Evolutionary conservation across 1,140 invertebrate genomes (phyloP), one percentile per base, ranked within the genome.

Genomic region (Ceratoteleas bidentatus): DNA sequence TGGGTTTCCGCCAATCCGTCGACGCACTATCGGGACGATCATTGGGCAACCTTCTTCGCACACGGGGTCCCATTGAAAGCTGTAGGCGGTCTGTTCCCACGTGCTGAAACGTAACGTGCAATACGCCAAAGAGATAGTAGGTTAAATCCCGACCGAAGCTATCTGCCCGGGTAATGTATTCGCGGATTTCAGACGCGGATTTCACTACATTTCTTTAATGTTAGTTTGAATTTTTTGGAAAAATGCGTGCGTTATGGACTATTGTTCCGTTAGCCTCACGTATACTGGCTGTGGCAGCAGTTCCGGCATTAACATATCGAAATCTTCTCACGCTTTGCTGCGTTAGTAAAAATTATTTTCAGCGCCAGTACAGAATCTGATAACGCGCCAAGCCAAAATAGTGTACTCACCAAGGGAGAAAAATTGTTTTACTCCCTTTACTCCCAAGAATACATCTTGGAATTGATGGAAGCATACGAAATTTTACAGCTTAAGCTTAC

Each of bases 51-150:
- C 87, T 87, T 87, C 85, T 90, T 91, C 88, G 85, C 85, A 88
- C 86, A 87, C 75, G 65, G 70, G 84, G 81, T 61, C 82, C 87
- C 85, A 87, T 89, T 88, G 65, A 88, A 87, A 88, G 86, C 77
- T 49, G 69, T 84, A 85, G 84, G 81, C 74, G 81, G 80, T 77
- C 83, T 78, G 81, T 90, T 91, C 88, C 87, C 90, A 91, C 90
- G 90, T 89, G 86, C 87, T 88, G 87, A 90, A 90, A 90, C 86
- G 85, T 88, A 90, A 88, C 85, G 89, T 83, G 89, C 86, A 90
- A 90, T 91, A 89, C 87, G 87, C 87, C 85, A 87, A 89, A 89
- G 88, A 88, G 88, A 90, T 91, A 91, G 88, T 89, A 90, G 88
- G 88, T 90, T 89, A 90, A 90, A 78, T 90, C 87, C 84, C 86